phyloP scores from a whole-genome alignment of 1,140 invertebrate species.

The Kradibia gibbosae region DNA sequence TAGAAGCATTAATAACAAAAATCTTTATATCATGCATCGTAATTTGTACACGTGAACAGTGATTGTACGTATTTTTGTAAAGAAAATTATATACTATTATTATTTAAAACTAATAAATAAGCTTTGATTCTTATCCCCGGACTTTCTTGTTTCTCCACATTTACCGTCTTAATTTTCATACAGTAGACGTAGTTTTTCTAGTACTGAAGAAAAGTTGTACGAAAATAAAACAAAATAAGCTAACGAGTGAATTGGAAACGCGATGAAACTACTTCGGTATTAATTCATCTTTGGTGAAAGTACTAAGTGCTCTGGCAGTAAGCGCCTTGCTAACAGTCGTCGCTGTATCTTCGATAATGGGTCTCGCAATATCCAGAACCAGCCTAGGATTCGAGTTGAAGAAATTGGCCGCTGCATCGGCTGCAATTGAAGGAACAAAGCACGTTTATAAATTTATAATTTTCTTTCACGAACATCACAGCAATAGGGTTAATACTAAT shows the following conservation, averaged over 20 bases:
- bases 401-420: conserved; percentile 76
- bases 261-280: conserved; percentile 57
- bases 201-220: conserved; percentile 4
- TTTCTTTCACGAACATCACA: too few relatives aligned
- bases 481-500: too few relatives aligned
- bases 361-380: conserved; percentile 81
- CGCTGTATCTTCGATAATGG: conserved; percentile 80
- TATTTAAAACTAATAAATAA: conserved; percentile 33
- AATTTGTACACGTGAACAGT: background rate
- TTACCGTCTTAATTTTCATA: background rate
- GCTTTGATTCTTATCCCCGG: background rate
- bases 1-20: background rate
- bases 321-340: conserved; percentile 76
- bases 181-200: background rate
- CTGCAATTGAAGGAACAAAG: conserved; percentile 69
- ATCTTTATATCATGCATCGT: background rate
- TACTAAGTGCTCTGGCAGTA: conserved; percentile 74
- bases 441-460: too few relatives aligned
- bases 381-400: conserved; percentile 80
- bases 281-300: conserved; percentile 75
- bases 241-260: background rate
- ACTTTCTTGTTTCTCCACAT: background rate
- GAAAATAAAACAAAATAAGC: conserved; percentile 33
- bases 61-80: background rate
- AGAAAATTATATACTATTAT: conserved; percentile 2